Conservation (phyloP, 2,113 vertebrate genomes). For the Choloepus hoffmanni region DNA sequence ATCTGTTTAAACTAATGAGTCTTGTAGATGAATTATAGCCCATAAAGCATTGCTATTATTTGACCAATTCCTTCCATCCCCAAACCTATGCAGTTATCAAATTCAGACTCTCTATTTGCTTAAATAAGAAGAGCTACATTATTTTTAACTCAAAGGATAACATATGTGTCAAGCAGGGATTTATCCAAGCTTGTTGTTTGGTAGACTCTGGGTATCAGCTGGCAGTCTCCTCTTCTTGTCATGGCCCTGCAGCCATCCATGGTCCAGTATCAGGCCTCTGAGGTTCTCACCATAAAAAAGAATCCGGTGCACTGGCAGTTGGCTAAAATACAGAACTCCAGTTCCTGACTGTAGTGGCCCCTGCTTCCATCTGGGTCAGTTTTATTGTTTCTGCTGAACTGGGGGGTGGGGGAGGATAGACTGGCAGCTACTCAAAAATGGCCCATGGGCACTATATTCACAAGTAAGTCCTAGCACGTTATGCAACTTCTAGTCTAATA, state of each 20-base stretch:
- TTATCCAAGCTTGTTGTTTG: background rate
- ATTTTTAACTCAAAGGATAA: background rate
- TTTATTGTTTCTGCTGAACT: background rate
- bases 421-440: background rate
- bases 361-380: background rate
- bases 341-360: background rate
- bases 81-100: background rate
- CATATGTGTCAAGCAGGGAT: background rate
- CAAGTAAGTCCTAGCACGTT: background rate
- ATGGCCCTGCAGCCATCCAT: background rate
- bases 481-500: background rate
- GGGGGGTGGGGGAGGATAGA: background rate
- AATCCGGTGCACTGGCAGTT: background rate
- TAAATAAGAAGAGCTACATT: background rate
- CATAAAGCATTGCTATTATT: background rate
- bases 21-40: background rate
- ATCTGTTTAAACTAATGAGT: background rate
- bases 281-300: background rate
- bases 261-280: background rate
- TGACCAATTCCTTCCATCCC: background rate
- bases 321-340: background rate
- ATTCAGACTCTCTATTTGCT: background rate
- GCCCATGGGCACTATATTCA: background rate
- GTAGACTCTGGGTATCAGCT: background rate
- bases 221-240: background rate